Percentiles rank a stretch among this genome's conserved stretches.
These are phyloP conservation scores for Sinocyclocheilus anshuiensis DNA, from an alignment of 2,113 vertebrate genomes.

Conservation along the genomic window DNA sequence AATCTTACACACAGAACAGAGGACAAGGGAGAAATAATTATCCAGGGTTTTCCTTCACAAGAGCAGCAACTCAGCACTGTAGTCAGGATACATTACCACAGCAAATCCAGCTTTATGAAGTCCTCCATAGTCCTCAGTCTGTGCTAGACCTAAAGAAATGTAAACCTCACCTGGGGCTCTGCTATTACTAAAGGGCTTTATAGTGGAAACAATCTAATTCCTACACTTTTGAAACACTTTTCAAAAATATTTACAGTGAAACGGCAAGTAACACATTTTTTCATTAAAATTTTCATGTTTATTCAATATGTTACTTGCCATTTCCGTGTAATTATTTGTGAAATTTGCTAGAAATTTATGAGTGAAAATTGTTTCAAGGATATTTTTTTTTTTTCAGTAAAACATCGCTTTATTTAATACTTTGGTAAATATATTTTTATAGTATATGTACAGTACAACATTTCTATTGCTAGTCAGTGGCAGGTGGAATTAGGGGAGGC, in stretches of 20 bases:
- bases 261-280: too few relatives aligned
- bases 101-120: background rate
- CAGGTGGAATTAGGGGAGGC: background rate
- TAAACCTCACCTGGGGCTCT: background rate
- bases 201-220: too few relatives aligned
- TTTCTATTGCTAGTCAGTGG: background rate
- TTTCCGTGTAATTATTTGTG: too few relatives aligned
- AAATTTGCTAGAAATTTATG: too few relatives aligned
- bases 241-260: background rate
- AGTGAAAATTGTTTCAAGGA: too few relatives aligned
- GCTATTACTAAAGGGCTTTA: background rate
- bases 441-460: too few relatives aligned
- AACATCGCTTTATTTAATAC: too few relatives aligned
- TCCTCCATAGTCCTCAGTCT: background rate
- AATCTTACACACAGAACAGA: background rate
- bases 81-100: background rate
- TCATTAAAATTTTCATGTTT: too few relatives aligned
- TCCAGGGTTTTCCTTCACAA: background rate
- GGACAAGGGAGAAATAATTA: background rate
- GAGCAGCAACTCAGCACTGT: background rate
- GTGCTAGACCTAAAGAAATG: background rate
- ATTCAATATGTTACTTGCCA: too few relatives aligned
- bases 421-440: too few relatives aligned
- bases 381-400: too few relatives aligned
- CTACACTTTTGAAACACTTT: background rate